Evolutionary conservation across 1,140 invertebrate genomes (phyloP).

Genomic region (Hyphantria cunea): DNA sequence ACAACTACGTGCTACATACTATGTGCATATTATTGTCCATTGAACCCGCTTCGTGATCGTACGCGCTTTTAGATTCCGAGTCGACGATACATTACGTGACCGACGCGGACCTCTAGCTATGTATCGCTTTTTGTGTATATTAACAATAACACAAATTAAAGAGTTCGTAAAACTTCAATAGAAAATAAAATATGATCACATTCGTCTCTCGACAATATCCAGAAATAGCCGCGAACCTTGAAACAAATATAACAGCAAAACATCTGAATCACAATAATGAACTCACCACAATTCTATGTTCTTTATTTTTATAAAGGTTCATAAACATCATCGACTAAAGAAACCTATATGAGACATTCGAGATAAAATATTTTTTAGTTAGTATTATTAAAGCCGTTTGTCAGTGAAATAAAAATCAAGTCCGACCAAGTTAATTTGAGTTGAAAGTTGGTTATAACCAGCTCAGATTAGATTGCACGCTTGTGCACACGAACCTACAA

Average conservation of each 20-base stretch:
- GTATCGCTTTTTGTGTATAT: constrained; percentile 44
- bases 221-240: background rate
- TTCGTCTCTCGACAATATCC: background rate
- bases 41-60: constrained; percentile 42
- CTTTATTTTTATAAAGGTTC: background rate
- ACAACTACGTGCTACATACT: background rate
- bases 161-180: constrained; percentile 4
- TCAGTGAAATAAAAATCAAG: too few relatives aligned
- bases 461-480: too few relatives aligned
- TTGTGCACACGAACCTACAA: too few relatives aligned
- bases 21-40: constrained; percentile 37
- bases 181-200: constrained; percentile 5
- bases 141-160: constrained; percentile 17
- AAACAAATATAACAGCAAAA: constrained; percentile 4
- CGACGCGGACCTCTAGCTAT: too few relatives aligned
- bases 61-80: constrained; percentile 16
- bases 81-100: too few relatives aligned
- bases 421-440: too few relatives aligned
- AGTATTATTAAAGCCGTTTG: too few relatives aligned
- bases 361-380: too few relatives aligned
- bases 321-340: background rate
- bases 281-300: background rate
- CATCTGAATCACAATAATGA: background rate
- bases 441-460: too few relatives aligned
- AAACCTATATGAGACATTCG: too few relatives aligned